Conservation (phyloP, 2,797 vertebrate species). For the Synaphobranchus kaupii region DNA sequence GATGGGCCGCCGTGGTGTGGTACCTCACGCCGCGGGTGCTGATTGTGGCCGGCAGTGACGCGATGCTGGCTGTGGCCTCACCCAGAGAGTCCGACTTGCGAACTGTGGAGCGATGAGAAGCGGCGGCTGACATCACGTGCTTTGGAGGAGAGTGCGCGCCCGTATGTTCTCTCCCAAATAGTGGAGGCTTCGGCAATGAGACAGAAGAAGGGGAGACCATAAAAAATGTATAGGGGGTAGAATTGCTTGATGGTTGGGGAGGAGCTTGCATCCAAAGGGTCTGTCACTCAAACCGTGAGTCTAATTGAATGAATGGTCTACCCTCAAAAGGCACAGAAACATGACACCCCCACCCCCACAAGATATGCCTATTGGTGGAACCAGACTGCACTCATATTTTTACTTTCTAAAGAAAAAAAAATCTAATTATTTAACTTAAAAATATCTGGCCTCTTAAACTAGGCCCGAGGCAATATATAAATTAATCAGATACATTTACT, state of each 20-base stretch:
- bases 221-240: neutral
- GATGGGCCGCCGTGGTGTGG: neutral
- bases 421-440: constrained; percentile 20
- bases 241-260: neutral
- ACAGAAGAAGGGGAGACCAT: neutral
- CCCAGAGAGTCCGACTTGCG: neutral
- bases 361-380: neutral
- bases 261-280: neutral
- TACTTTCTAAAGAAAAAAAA: constrained; percentile 8
- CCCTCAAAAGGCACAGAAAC: neutral
- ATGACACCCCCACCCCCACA: neutral
- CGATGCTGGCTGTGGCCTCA: neutral
- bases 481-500: constrained; percentile 16
- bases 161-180: neutral
- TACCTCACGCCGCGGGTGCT: too few species aligned
- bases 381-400: neutral
- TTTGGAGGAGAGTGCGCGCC: neutral
- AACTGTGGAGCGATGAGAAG: neutral
- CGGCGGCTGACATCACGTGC: neutral
- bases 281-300: neutral
- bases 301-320: neutral
- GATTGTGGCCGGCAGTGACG: neutral
- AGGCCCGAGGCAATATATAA: constrained; percentile 2
- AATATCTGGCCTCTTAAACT: constrained; percentile 21
- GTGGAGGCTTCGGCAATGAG: neutral